Evolutionary conservation across 2,797 vertebrate species (phyloP).

Genomic region (Calcarius lapponicus): DNA sequence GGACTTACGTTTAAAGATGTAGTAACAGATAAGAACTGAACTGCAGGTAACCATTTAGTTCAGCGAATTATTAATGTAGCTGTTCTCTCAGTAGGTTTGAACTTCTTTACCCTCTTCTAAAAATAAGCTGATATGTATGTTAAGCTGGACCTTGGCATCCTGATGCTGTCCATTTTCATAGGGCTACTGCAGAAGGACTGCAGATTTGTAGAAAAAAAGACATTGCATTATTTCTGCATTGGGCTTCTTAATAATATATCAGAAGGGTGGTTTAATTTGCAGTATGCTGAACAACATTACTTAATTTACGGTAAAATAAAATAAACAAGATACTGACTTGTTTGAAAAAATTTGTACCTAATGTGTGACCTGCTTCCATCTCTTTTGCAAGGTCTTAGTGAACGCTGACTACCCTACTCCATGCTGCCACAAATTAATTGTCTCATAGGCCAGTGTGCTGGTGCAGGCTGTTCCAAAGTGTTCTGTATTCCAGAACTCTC

Average conservation of each 20-base stretch:
- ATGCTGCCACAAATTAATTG: not conserved
- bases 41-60: not conserved
- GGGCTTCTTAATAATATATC: not conserved
- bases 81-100: not conserved
- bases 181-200: not conserved
- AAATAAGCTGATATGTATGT: not conserved
- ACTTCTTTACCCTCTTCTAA: not conserved
- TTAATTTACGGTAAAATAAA: not conserved
- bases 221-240: not conserved
- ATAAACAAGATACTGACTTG: not conserved
- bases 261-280: not conserved
- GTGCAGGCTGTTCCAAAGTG: not conserved
- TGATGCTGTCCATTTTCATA: not conserved
- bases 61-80: not conserved
- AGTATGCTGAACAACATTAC: not conserved
- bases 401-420: not conserved
- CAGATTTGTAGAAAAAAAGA: not conserved
- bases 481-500: not conserved
- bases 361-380: not conserved
- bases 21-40: not conserved
- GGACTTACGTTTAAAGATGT: not conserved
- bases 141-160: not conserved
- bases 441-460: not conserved
- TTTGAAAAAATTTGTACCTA: not conserved
- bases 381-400: not conserved